Conservation (phyloP, 2,888 invertebrate species). For the Lepidocyrtoides sp. region DNA sequence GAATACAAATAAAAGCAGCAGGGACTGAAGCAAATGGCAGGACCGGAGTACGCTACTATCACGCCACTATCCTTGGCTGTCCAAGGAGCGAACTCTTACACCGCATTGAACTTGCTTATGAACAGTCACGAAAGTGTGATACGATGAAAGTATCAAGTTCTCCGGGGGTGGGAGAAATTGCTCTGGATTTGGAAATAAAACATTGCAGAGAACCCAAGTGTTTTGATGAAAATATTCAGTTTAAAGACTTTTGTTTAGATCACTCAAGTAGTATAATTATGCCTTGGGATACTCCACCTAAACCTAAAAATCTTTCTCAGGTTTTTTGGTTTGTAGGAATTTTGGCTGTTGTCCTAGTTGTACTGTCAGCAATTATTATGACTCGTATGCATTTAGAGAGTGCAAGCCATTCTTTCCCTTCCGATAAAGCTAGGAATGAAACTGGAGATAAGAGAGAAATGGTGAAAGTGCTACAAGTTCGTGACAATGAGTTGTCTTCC, state of each 20-base stretch:
- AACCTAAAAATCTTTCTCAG: constrained; percentile 63
- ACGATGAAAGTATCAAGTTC: background rate
- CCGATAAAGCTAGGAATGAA: constrained; percentile 73
- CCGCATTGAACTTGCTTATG: constrained; percentile 53
- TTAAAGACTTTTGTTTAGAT: constrained; percentile 81
- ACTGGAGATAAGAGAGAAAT: constrained; percentile 55
- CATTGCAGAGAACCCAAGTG: constrained; percentile 82
- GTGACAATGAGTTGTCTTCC: constrained; percentile 12
- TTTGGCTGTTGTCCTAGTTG: constrained; percentile 76
- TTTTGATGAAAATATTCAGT: constrained; percentile 16
- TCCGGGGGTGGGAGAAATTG: background rate
- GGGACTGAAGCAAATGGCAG: background rate
- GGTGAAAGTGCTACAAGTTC: constrained; percentile 49
- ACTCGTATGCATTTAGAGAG: constrained; percentile 79
- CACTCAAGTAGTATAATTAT: constrained; percentile 78
- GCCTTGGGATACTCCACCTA: constrained; percentile 73
- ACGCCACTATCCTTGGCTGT: constrained; percentile 84
- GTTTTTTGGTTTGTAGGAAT: constrained; percentile 77
- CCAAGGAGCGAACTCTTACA: constrained; percentile 75
- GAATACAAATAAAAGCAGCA: constrained; percentile 78
- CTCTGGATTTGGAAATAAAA: constrained; percentile 79
- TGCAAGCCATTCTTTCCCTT: constrained; percentile 69
- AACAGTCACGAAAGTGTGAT: constrained; percentile 64
- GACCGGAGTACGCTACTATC: constrained; percentile 23
- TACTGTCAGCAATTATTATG: constrained; percentile 73